Conservation (phyloP, 2,797 vertebrate species). For the Ctenochaetus hawaiiensis region DNA sequence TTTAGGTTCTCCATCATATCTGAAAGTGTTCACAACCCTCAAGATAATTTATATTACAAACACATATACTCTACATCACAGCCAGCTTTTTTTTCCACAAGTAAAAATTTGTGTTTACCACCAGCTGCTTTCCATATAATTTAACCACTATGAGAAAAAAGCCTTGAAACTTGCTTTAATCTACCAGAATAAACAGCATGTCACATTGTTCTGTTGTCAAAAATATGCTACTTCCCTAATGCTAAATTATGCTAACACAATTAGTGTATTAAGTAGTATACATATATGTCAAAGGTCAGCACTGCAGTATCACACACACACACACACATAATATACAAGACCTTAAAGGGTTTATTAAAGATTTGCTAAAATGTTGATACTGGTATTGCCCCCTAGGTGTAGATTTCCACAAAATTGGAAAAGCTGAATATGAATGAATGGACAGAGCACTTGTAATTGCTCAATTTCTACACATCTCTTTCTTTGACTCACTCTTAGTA, state of each 20-base stretch:
- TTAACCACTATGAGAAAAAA: conserved; percentile 1
- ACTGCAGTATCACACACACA: not conserved
- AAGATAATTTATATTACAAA: not conserved
- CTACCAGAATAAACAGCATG: conserved; percentile 6
- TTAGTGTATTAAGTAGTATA: not conserved
- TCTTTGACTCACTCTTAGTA: conserved; percentile 20
- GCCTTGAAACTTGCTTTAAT: not conserved
- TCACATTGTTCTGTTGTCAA: not conserved
- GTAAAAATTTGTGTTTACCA: not conserved
- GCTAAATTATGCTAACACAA: conserved; percentile 25
- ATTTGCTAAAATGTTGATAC: not conserved
- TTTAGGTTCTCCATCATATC: not conserved
- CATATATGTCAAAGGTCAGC: conserved; percentile 16
- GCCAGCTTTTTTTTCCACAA: not conserved
- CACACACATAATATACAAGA: not conserved
- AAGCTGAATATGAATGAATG: not conserved
- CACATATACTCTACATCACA: not conserved
- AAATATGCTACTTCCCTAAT: not conserved
- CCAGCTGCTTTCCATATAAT: not conserved
- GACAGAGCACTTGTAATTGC: not conserved
- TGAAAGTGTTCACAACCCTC: not conserved
- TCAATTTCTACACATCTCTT: conserved; percentile 16
- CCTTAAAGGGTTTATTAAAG: not conserved
- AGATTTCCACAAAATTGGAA: not conserved
- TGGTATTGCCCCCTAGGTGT: not conserved